Evolutionary conservation across 2,797 vertebrate genomes (phyloP).

Genomic region (Coracias cyanogaster): DNA sequence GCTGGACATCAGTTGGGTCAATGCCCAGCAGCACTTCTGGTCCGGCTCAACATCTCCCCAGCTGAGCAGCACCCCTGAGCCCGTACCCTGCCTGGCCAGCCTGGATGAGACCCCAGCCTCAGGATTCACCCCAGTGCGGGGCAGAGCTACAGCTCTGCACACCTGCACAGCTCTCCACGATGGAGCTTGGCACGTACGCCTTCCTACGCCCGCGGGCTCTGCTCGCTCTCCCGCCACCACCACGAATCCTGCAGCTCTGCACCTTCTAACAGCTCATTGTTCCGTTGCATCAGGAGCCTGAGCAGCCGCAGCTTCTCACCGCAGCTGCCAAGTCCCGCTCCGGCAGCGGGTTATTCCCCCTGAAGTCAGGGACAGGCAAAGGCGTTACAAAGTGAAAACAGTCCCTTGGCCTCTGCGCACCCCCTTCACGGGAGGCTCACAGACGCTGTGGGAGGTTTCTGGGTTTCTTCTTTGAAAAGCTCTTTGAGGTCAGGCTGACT

Average conservation of each 20-base stretch:
- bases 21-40: neutral
- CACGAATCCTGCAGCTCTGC: rapidly evolving
- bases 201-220: neutral
- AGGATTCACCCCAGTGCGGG: neutral
- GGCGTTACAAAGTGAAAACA: rapidly evolving
- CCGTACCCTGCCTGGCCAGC: neutral
- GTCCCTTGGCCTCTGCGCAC: neutral
- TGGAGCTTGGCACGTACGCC: neutral
- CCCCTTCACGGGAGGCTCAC: neutral
- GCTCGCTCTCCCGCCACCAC: rapidly evolving
- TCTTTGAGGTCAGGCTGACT: constrained; percentile 37
- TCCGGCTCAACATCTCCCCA: rapidly evolving
- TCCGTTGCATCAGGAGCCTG: rapidly evolving
- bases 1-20: neutral
- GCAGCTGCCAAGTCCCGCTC: neutral
- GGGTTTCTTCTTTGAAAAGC: neutral
- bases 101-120: no score
- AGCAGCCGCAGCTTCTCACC: neutral
- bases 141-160: neutral
- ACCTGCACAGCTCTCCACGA: rapidly evolving
- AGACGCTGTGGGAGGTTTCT: neutral
- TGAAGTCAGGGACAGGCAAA: rapidly evolving
- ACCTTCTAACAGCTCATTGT: rapidly evolving
- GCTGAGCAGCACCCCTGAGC: neutral
- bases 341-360: neutral